phyloP scores from a whole-genome alignment of 2,888 invertebrate species.

The Pediacus dermestoides region DNA sequence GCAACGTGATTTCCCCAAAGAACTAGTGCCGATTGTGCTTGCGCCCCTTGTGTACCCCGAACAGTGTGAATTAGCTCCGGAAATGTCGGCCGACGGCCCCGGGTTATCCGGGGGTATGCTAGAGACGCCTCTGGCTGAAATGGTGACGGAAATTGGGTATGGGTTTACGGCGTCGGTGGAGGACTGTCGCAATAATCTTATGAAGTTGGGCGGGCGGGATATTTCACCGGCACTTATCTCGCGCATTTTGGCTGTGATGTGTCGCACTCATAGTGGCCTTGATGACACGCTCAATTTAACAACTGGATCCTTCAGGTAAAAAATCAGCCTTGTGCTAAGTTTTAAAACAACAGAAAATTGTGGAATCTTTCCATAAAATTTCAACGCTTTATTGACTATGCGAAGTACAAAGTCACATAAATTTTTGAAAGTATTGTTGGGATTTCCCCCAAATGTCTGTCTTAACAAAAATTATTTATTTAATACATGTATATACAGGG shows the following conservation, averaged over 20 bases:
- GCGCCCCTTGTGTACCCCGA: conserved; percentile 84
- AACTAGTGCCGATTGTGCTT: conserved; percentile 83
- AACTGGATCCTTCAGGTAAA: conserved; percentile 58
- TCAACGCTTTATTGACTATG: no score
- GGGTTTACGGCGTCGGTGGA: conserved; percentile 81
- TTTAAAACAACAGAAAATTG: no score
- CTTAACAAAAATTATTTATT: no score
- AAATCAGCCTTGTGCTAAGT: no score
- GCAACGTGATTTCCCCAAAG: conserved; percentile 82
- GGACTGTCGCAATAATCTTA: conserved; percentile 80
- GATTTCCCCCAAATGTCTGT: no score
- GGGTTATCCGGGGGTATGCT: conserved; percentile 54
- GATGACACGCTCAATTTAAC: conserved; percentile 55
- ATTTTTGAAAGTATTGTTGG: no score
- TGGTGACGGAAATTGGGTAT: conserved; percentile 85
- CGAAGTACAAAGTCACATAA: no score
- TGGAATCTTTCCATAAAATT: no score
- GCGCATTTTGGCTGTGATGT: conserved; percentile 81
- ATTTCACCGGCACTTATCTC: conserved; percentile 80
- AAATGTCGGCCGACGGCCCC: conserved; percentile 63
- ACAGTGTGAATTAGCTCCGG: conserved; percentile 64
- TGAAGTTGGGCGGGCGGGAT: conserved; percentile 72
- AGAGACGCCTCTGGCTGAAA: conserved; percentile 78
- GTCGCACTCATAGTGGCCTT: conserved; percentile 75
- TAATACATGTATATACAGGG: no score